Base-by-base conservation (phyloP, 2,888 invertebrate species). In the Herminia tarsipennalis region DNA sequence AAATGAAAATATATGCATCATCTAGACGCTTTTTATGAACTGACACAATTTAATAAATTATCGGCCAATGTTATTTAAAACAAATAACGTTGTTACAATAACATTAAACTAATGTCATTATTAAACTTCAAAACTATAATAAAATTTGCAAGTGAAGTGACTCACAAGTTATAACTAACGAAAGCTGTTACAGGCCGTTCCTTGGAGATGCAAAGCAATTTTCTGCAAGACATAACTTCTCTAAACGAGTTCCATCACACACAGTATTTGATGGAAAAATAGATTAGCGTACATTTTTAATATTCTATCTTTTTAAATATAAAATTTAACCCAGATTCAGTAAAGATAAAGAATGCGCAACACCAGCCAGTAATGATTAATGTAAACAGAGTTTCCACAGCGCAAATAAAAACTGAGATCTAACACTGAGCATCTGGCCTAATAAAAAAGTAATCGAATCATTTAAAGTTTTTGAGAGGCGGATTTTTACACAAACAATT, bases 201-300 rank as follows among this genome's bases (percentile, higher is more conserved):
- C 86, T 88, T 82, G 70, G 87, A 88, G 88, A 88, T 86, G 83
- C 83, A 81, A 86, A 86, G 84, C 86, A 88, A 88, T 88, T 88
- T 88, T 86, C 86, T 87, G 81, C 81, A 73, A 83, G 83, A 84
- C 81, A 83, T 84, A 84, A 83, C 82, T 78, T 81, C 73, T 80
- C 75, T 82, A 81, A 82, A 79, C 81, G 80, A 73, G 74, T 80
- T 82, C 76, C 68, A 74, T 75, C 73, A 76, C 75, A 76, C 75
- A 72, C 75, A 68, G 76, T 78, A 78, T 76, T 76, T 77, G 69
- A 77, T 78, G 66, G 62, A 65, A 73, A 62, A 72, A 73, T 66
- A 65, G 60, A 9, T 20, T 25, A 43, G 41, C 53, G 46, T 60
- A 60, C 44, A 49, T 56, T 53, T 41, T 40, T 50, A 55, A 42